A percentile compares a stretch with the other conserved stretches of the same genome.
phyloP scores from a whole-genome alignment of 2,797 vertebrate genomes.

The Myiothlypis chrysogaster region DNA sequence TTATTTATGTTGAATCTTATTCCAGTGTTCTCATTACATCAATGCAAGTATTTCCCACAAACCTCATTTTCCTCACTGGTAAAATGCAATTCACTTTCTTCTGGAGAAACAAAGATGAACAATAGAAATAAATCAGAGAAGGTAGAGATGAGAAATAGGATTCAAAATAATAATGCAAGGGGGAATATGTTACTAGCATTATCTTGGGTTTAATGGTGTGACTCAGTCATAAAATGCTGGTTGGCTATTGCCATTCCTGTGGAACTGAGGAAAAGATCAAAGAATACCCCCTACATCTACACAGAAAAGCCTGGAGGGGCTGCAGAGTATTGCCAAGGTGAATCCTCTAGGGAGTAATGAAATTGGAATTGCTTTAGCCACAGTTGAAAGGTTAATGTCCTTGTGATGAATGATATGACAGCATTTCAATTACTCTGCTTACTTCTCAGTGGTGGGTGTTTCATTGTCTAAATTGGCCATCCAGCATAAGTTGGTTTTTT shows the following conservation, averaged over 20 bases:
- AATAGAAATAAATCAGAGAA: background rate
- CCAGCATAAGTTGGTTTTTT: background rate
- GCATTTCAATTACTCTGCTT: background rate
- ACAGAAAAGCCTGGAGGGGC: background rate
- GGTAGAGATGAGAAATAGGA: background rate
- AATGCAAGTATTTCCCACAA: background rate
- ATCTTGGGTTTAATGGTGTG: background rate
- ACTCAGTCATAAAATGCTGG: background rate
- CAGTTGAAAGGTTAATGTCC: constrained; percentile 39
- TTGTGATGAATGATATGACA: constrained; percentile 12
- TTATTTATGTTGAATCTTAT: background rate
- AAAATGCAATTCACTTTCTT: background rate
- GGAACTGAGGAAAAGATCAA: constrained; percentile 24
- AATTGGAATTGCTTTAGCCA: constrained; percentile 29
- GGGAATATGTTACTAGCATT: background rate
- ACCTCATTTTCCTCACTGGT: background rate
- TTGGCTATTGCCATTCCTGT: background rate
- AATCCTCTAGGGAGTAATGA: constrained; percentile 23
- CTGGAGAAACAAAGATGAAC: background rate
- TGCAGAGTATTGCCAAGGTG: background rate
- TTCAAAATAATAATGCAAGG: background rate
- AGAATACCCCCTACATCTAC: background rate
- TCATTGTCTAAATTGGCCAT: background rate
- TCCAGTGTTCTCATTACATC: background rate
- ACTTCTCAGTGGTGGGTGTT: background rate